Percentiles rank a stretch among this genome's conserved stretches.
These are phyloP conservation scores for Sebastes matsubarae DNA, from an alignment of 2,797 vertebrate genomes.

Conservation along the genomic window DNA sequence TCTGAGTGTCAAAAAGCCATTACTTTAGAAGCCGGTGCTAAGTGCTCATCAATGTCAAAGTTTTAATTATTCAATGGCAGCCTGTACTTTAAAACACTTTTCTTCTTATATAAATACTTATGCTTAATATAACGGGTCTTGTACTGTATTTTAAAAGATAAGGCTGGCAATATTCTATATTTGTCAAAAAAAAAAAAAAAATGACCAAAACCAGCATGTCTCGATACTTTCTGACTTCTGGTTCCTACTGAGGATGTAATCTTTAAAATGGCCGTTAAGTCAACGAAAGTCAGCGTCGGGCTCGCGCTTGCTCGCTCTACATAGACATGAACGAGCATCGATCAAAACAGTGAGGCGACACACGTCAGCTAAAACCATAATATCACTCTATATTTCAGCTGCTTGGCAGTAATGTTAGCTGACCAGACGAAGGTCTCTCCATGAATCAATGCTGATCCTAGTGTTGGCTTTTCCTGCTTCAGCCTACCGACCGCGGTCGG, in stretches of 20 bases:
- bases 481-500: too few relatives aligned
- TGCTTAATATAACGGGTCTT: background rate
- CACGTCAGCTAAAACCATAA: too few relatives aligned
- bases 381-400: too few relatives aligned
- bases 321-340: too few relatives aligned
- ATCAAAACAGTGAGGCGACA: too few relatives aligned
- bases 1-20: background rate
- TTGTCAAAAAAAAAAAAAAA: background rate
- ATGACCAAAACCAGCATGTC: background rate
- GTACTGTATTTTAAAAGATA: background rate
- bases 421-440: too few relatives aligned
- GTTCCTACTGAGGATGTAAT: background rate
- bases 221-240: background rate
- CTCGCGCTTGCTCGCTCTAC: fast-evolving
- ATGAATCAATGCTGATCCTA: fast-evolving
- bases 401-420: too few relatives aligned
- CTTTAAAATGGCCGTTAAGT: background rate
- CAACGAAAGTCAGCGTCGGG: too few relatives aligned
- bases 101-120: background rate
- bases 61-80: background rate
- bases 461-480: too few relatives aligned
- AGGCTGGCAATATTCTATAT: background rate
- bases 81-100: background rate
- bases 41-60: background rate
- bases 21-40: background rate